A percentile compares a stretch with the other conserved stretches of the same genome.
phyloP scores from a whole-genome alignment of 2,113 vertebrate species.

The Murina feae region DNA sequence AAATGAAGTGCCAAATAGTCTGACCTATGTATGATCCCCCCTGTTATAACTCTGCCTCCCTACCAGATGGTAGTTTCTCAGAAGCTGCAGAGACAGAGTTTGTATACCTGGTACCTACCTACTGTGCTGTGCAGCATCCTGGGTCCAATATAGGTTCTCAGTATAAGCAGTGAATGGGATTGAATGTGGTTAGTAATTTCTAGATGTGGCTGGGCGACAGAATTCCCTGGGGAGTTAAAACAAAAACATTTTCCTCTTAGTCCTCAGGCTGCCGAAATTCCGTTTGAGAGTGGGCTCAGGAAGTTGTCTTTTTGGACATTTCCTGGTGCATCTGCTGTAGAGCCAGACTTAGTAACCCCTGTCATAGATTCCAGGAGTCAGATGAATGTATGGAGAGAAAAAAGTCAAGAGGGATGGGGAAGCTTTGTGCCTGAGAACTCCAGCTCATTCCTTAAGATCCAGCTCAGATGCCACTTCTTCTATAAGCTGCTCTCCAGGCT shows the following conservation, averaged over 20 bases:
- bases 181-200: background rate
- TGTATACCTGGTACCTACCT: background rate
- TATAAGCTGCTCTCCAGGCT: background rate
- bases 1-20: background rate
- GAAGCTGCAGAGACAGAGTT: background rate
- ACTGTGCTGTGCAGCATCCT: background rate
- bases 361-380: background rate
- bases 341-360: background rate
- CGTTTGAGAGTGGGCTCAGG: background rate
- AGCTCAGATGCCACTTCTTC: background rate
- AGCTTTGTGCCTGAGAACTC: background rate
- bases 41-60: background rate
- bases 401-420: accelerated
- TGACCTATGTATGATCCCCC: background rate
- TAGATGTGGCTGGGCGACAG: background rate
- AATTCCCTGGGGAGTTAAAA: background rate
- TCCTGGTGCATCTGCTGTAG: background rate
- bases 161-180: background rate
- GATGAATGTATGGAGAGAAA: background rate
- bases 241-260: background rate
- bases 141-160: background rate
- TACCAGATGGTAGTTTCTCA: background rate
- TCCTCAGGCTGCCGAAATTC: background rate
- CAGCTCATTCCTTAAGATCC: background rate
- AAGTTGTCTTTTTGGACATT: background rate